A percentile compares a stretch with the other conserved stretches of the same genome.
Evolutionary conservation across 2,797 vertebrate genomes (phyloP).

Genomic region (Peromyscus nudipes): DNA sequence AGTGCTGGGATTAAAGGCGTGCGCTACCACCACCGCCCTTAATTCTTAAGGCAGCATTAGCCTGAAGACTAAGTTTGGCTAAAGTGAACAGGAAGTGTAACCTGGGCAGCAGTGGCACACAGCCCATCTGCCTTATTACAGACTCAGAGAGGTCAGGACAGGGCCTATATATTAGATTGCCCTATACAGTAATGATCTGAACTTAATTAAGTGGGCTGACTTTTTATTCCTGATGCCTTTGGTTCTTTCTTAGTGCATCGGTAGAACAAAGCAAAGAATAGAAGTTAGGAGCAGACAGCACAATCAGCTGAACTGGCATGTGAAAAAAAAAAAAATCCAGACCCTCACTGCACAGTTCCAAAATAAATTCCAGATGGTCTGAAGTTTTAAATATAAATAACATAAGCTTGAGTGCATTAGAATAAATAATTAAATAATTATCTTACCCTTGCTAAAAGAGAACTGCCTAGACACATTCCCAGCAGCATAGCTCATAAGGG

Average conservation of each 20-base stretch:
- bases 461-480: neutral
- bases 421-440: slow-evolving; percentile 72
- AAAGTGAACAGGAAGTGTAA: neutral
- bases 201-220: slow-evolving; percentile 30
- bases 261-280: slow-evolving; percentile 2
- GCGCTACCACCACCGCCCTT: too few relatives aligned
- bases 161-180: neutral
- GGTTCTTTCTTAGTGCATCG: neutral
- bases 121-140: neutral
- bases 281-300: slow-evolving; percentile 21
- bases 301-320: slow-evolving; percentile 53
- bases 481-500: neutral
- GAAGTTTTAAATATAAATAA: slow-evolving; percentile 78
- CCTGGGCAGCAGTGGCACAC: neutral
- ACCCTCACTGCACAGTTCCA: slow-evolving; percentile 56
- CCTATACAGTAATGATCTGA: slow-evolving; percentile 6
- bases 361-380: slow-evolving; percentile 77
- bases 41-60: neutral
- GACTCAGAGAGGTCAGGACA: neutral
- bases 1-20: too few relatives aligned
- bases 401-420: slow-evolving; percentile 61
- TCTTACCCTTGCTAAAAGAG: slow-evolving; percentile 52
- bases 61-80: neutral
- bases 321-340: slow-evolving; percentile 28
- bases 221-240: neutral